A percentile compares a stretch with the other conserved stretches of the same genome.
Conservation (phyloP, 2,797 vertebrate genomes). For the Vireo griseus region DNA sequence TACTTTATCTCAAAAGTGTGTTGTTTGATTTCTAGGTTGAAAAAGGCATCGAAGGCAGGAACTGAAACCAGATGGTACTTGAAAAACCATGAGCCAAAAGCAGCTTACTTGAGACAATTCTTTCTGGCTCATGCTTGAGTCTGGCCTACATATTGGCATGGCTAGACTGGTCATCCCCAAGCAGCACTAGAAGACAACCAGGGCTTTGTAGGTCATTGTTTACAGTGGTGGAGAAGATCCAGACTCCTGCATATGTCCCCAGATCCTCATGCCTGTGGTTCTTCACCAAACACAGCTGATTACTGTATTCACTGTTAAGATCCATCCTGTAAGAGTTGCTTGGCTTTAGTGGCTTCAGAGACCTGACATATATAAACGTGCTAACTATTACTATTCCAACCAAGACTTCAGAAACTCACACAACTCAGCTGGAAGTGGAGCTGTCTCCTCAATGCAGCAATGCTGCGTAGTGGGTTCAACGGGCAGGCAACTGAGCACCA, state of each 20-base stretch:
- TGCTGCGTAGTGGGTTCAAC: neutral
- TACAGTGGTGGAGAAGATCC: neutral
- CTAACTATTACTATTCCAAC: neutral
- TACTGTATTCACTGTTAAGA: neutral
- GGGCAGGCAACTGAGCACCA: neutral
- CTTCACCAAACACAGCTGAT: neutral
- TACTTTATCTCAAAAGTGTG: too few species aligned
- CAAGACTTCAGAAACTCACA: neutral
- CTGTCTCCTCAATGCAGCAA: neutral
- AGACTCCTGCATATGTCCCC: neutral
- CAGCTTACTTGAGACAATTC: neutral
- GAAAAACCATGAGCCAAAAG: neutral
- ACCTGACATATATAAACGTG: neutral
- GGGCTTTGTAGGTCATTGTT: neutral
- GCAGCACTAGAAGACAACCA: neutral
- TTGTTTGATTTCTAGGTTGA: too few species aligned
- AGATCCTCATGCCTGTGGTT: neutral
- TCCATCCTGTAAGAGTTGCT: neutral
- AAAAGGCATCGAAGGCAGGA: neutral
- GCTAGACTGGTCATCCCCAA: neutral
- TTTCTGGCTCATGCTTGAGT: neutral
- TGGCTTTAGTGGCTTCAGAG: neutral
- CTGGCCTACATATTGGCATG: neutral
- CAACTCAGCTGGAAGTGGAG: neutral
- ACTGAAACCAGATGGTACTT: fast-evolving